Evolutionary conservation across 2,797 vertebrate species (phyloP).

Genomic region (Myotis daubentonii): DNA sequence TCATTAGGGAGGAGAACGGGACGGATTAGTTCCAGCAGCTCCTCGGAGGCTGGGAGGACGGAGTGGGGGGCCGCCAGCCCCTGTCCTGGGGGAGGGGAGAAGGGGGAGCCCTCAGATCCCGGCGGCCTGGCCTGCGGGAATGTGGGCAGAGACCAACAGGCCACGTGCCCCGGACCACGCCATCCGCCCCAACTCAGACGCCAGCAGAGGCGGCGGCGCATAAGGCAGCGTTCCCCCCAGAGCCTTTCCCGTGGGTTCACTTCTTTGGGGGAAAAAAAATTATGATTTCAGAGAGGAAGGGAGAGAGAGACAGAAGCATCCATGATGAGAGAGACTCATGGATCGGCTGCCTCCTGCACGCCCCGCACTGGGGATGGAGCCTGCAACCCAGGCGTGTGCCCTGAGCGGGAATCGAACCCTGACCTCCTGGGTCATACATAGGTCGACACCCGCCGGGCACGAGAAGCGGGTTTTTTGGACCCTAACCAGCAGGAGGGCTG

Average conservation of each 20-base stretch:
- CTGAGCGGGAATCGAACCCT: too few species aligned
- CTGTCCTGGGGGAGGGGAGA: background rate
- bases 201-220: background rate
- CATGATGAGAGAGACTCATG: too few species aligned
- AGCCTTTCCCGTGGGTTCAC: background rate
- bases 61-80: background rate
- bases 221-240: background rate
- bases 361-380: too few species aligned
- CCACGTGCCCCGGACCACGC: rapidly evolving
- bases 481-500: background rate
- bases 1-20: background rate
- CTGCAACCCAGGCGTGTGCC: too few species aligned
- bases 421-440: too few species aligned
- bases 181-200: background rate
- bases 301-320: too few species aligned
- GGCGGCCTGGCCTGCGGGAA: background rate
- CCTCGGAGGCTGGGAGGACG: background rate
- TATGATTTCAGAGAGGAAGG: too few species aligned
- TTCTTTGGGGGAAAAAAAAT: background rate
- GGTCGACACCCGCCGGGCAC: too few species aligned
- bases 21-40: background rate
- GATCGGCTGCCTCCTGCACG: too few species aligned
- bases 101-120: too few species aligned
- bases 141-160: background rate
- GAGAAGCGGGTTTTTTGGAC: background rate